phyloP scores from a whole-genome alignment of 2,113 vertebrate species.

The Platichthys flesus region DNA sequence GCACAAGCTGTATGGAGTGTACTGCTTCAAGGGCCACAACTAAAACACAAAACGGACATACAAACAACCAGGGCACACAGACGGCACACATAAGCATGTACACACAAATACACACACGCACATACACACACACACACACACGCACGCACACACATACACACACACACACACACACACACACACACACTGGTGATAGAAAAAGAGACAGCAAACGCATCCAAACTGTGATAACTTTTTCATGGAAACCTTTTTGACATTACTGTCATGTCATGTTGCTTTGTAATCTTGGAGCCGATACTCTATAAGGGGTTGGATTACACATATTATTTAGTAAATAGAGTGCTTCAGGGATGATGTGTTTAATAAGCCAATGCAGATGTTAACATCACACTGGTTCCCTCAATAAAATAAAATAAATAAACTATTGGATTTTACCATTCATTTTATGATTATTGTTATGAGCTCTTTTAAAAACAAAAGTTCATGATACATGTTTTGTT shows the following conservation, averaged over 20 bases:
- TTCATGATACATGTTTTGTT: background rate
- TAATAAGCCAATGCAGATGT: background rate
- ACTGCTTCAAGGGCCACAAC: slow-evolving; percentile 91
- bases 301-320: slow-evolving; percentile 73
- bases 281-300: slow-evolving; percentile 46
- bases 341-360: slow-evolving; percentile 5
- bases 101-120: slow-evolving; percentile 25
- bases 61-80: slow-evolving; percentile 6
- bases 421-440: background rate
- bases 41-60: slow-evolving; percentile 74
- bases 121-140: background rate
- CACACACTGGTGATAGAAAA: slow-evolving; percentile 4
- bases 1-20: slow-evolving; percentile 96
- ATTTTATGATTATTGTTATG: background rate
- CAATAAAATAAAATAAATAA: background rate
- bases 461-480: background rate
- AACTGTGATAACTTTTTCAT: slow-evolving; percentile 90
- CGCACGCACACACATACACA: slow-evolving; percentile 17
- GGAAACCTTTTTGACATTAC: slow-evolving; percentile 71
- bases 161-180: slow-evolving; percentile 6
- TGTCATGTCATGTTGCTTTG: slow-evolving; percentile 40
- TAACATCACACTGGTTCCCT: background rate
- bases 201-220: slow-evolving; percentile 56
- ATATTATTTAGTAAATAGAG: slow-evolving; percentile 84
- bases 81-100: slow-evolving; percentile 33